Conservation (phyloP, 2,113 vertebrate species). For the Lutjanus erythropterus region DNA sequence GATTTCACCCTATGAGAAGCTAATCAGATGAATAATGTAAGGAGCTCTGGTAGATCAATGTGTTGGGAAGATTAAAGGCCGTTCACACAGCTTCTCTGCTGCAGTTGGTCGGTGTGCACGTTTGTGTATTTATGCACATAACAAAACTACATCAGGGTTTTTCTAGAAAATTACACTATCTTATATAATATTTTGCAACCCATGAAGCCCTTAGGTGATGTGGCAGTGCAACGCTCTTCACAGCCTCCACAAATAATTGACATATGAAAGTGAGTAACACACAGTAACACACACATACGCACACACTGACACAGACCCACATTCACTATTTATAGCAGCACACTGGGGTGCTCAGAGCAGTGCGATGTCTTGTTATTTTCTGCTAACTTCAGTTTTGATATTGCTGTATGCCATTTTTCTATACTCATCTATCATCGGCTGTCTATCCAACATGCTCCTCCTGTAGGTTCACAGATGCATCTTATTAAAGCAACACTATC, state of each 20-base stretch:
- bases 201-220: constrained; percentile 22
- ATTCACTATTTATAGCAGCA: constrained; percentile 56
- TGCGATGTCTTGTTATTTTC: constrained; percentile 44
- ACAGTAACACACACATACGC: constrained; percentile 7
- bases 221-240: constrained; percentile 33
- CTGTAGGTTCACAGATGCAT: background rate
- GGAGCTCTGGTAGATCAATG: constrained; percentile 16
- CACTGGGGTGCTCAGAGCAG: constrained; percentile 23
- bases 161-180: constrained; percentile 20
- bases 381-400: constrained; percentile 23
- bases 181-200: constrained; percentile 28
- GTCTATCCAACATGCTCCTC: background rate
- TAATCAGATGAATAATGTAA: constrained; percentile 71
- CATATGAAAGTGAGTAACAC: constrained; percentile 45
- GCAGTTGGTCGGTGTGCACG: background rate
- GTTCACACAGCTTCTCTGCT: background rate
- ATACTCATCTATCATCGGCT: background rate
- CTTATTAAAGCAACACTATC: background rate
- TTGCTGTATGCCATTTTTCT: background rate
- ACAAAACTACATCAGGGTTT: background rate
- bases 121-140: background rate
- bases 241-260: constrained; percentile 66
- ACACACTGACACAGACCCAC: constrained; percentile 10
- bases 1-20: constrained; percentile 44
- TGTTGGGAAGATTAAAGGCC: constrained; percentile 40